Conservation (phyloP, 2,113 vertebrate genomes). For the Bombycilla garrulus region DNA sequence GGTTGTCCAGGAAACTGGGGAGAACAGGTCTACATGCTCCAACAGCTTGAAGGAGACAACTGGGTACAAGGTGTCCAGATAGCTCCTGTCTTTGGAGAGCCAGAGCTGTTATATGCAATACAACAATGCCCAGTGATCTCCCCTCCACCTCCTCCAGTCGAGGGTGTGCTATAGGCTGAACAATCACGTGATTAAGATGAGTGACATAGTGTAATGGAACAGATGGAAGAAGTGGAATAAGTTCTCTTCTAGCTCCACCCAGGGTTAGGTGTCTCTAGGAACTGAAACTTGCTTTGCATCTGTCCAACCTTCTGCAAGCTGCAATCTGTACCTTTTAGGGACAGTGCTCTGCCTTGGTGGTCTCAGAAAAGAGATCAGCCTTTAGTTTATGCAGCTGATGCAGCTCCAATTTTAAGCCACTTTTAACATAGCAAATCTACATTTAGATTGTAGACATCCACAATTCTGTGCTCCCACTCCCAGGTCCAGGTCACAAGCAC, state of each 20-base stretch:
- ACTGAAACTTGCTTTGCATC: neutral
- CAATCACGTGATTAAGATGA: fast-evolving
- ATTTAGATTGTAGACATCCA: neutral
- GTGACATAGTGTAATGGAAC: neutral
- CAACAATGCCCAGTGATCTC: neutral
- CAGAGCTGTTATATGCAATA: neutral
- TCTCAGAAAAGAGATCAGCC: neutral
- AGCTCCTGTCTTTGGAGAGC: neutral
- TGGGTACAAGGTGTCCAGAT: neutral
- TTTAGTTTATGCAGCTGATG: neutral
- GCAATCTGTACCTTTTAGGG: neutral
- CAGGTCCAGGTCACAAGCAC: neutral
- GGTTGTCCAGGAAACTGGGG: neutral
- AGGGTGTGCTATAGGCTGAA: neutral
- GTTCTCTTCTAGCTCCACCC: neutral
- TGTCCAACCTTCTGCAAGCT: neutral
- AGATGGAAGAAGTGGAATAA: neutral
- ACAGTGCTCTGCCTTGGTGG: neutral
- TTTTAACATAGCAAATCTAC: neutral
- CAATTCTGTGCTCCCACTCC: neutral
- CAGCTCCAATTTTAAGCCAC: neutral
- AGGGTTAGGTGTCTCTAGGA: neutral
- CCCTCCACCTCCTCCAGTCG: neutral
- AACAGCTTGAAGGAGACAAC: neutral
- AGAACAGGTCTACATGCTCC: neutral